A percentile compares a stretch with the other conserved stretches of the same genome.
Conservation (phyloP, 2,113 vertebrate genomes). For the Mustela nigripes region DNA sequence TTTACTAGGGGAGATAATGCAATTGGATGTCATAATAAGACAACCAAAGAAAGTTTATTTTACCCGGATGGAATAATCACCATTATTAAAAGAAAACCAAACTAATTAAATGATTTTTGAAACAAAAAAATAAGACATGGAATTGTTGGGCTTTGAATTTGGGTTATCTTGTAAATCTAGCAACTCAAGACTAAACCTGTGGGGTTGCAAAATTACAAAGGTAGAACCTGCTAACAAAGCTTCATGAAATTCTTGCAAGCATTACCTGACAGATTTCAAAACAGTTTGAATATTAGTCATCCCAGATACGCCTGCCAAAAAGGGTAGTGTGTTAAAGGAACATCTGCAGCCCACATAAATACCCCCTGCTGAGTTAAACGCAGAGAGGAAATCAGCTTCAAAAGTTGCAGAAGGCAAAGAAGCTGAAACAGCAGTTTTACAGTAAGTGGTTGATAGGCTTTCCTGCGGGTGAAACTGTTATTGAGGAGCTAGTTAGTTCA, state of each 20-base stretch:
- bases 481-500: background rate
- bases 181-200: constrained; percentile 11
- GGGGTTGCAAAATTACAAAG: constrained; percentile 7
- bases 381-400: constrained; percentile 55
- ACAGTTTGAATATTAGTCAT: constrained; percentile 67
- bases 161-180: constrained; percentile 30
- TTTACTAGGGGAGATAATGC: background rate
- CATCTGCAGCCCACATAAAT: constrained; percentile 14
- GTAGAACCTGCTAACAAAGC: constrained; percentile 45
- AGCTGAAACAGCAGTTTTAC: constrained; percentile 44
- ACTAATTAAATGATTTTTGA: background rate
- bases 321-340: constrained; percentile 33
- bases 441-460: background rate
- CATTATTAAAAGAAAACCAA: constrained; percentile 11
- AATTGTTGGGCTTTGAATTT: background rate
- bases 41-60: background rate
- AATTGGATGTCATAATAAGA: background rate
- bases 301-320: constrained; percentile 40
- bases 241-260: constrained; percentile 14
- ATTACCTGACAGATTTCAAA: constrained; percentile 66
- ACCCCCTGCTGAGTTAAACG: background rate
- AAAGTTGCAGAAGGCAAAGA: constrained; percentile 32
- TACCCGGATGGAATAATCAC: background rate
- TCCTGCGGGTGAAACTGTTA: background rate
- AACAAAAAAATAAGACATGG: background rate